A percentile compares a stretch with the other conserved stretches of the same genome.
Conservation (phyloP, 30 jellyfish, hydroid and myxozoan species). For the Hydra vulgaris region DNA sequence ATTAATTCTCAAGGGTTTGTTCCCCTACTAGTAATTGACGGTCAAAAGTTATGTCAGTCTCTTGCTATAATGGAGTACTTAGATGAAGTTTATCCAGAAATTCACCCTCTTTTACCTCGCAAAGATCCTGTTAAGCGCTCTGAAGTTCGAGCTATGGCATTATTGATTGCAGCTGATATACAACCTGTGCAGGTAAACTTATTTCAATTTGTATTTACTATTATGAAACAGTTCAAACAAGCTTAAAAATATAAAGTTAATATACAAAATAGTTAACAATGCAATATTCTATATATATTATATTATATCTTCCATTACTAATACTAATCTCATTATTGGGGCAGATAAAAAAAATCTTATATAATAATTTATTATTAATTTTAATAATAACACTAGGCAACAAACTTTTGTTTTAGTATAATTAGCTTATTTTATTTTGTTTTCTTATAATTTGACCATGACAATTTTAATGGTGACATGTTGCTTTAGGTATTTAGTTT, state of each 20-base stretch:
- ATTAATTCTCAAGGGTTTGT: conserved; percentile 64
- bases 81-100: conserved; percentile 73
- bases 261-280: not conserved
- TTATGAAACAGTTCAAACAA: not conserved
- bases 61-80: conserved; percentile 73
- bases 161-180: conserved; percentile 83
- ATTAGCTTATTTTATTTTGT: too few species aligned
- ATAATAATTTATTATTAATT: too few species aligned
- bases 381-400: too few species aligned
- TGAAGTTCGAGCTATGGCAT: conserved; percentile 53
- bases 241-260: not conserved
- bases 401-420: too few species aligned
- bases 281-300: too few species aligned
- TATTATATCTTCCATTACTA: too few species aligned
- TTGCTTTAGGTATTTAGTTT: too few species aligned
- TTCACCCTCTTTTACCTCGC: conserved; percentile 55
- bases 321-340: too few species aligned
- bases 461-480: too few species aligned
- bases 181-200: conserved; percentile 92
- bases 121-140: conserved; percentile 47
- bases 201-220: not conserved
- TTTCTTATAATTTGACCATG: too few species aligned
- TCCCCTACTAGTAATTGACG: conserved; percentile 70
- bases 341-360: too few species aligned
- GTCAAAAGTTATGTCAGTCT: conserved; percentile 61